Evolutionary conservation across 2,888 invertebrate genomes (phyloP).

Genomic region (Philereme transversata): DNA sequence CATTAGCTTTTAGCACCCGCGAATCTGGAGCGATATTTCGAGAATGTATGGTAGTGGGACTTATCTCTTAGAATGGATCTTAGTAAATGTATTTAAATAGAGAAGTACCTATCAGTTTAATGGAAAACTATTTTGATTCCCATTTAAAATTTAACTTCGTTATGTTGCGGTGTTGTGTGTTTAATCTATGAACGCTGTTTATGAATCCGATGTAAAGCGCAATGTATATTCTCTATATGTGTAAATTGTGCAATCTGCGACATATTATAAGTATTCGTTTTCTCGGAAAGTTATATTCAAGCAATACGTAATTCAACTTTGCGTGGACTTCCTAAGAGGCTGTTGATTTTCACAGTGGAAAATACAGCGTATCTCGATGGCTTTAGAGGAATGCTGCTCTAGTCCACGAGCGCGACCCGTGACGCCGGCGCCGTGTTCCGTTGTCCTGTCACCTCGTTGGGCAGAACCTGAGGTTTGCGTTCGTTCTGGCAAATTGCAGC

Average conservation of each 20-base stretch:
- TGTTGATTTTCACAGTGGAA: background rate
- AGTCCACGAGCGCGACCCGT: constrained; percentile 40
- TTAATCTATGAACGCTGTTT: constrained; percentile 2
- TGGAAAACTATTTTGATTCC: constrained; percentile 12
- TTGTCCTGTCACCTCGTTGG: constrained; percentile 61
- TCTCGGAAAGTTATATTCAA: background rate
- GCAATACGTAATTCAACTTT: background rate
- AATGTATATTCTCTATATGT: too few relatives aligned
- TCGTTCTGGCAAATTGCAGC: constrained; percentile 74
- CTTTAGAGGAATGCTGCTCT: constrained; percentile 35
- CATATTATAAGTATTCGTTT: background rate
- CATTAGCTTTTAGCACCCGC: constrained; percentile 35
- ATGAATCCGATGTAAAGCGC: background rate
- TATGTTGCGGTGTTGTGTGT: background rate
- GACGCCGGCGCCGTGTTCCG: constrained; percentile 53
- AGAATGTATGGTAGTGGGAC: constrained; percentile 16
- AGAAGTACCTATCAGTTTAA: constrained; percentile 1
- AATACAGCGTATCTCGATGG: constrained; percentile 21
- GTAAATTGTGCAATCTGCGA: too few relatives aligned
- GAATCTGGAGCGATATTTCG: constrained; percentile 20
- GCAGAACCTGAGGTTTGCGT: constrained; percentile 55
- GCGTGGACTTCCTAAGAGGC: too few relatives aligned
- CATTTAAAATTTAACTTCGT: background rate
- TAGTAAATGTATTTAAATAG: constrained; percentile 4
- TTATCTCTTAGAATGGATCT: background rate